A percentile compares a stretch with the other conserved stretches of the same genome.
Evolutionary conservation across 2,888 invertebrate species (phyloP).

Genomic region (Lottia scabra): DNA sequence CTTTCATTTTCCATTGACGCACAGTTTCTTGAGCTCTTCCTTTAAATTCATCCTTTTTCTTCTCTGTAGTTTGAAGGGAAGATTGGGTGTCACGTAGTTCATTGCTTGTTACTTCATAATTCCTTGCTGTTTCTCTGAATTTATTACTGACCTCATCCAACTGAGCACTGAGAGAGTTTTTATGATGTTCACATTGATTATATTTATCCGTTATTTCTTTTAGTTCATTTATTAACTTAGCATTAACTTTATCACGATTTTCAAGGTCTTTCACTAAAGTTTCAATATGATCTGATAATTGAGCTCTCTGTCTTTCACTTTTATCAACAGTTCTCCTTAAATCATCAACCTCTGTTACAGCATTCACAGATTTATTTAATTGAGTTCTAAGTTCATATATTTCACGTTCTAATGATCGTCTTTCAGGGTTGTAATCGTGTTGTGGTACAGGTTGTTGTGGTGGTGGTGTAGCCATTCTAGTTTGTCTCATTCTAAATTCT

Average conservation of each 20-base stretch:
- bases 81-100: constrained; percentile 56
- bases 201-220: constrained; percentile 58
- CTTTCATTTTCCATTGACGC: constrained; percentile 66
- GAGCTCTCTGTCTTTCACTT: constrained; percentile 62
- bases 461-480: constrained; percentile 31
- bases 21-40: constrained; percentile 64
- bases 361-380: constrained; percentile 53
- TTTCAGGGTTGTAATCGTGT: not conserved
- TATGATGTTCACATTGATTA: constrained; percentile 57
- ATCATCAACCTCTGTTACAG: constrained; percentile 56
- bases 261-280: constrained; percentile 61
- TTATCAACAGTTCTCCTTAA: constrained; percentile 55
- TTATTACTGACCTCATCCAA: constrained; percentile 55
- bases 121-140: constrained; percentile 50
- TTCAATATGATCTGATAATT: constrained; percentile 66
- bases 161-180: constrained; percentile 47
- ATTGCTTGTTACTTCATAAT: constrained; percentile 52
- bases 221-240: constrained; percentile 57
- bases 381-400: constrained; percentile 55
- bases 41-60: constrained; percentile 63
- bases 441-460: not conserved
- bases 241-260: constrained; percentile 55
- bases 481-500: constrained; percentile 50
- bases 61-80: constrained; percentile 54
- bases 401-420: constrained; percentile 50